A percentile compares a stretch with the other conserved stretches of the same genome.
Evolutionary conservation across 2,797 vertebrate species (phyloP).

Genomic region (Thalassophryne amazonica): DNA sequence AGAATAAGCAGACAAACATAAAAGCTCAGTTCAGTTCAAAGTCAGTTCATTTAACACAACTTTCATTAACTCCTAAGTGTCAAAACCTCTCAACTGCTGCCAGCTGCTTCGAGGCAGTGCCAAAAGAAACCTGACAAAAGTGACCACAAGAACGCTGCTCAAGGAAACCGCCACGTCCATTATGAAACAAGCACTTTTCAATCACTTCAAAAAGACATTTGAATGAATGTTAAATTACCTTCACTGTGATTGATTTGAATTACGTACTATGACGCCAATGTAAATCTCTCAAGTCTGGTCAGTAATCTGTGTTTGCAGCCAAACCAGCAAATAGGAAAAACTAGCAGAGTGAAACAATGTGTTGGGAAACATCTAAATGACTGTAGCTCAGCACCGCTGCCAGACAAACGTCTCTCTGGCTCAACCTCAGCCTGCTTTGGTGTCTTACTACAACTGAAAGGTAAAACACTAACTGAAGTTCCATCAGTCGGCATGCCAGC

Average conservation of each 20-base stretch:
- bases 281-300: conserved; percentile 23
- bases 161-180: conserved; percentile 2
- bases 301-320: conserved; percentile 28
- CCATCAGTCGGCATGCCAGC: background rate
- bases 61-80: conserved; percentile 29
- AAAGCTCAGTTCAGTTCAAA: conserved; percentile 25
- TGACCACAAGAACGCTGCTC: conserved; percentile 7
- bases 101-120: conserved; percentile 28
- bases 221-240: conserved; percentile 17
- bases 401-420: conserved; percentile 12
- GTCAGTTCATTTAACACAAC: conserved; percentile 31
- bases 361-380: conserved; percentile 40
- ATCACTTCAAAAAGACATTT: conserved; percentile 11
- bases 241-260: conserved; percentile 5
- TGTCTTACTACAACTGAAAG: background rate
- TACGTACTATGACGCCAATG: conserved; percentile 1
- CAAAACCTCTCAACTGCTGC: conserved; percentile 13
- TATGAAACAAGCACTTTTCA: conserved; percentile 7
- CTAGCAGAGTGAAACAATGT: conserved; percentile 27
- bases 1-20: conserved; percentile 11
- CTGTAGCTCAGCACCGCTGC: conserved; percentile 6
- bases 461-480: background rate
- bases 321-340: conserved; percentile 49
- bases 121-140: conserved; percentile 40
- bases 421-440: conserved; percentile 6